These are phyloP conservation scores for Creontiades dilutus DNA, from an alignment of 2,888 invertebrate species.

Conservation along the genomic window DNA sequence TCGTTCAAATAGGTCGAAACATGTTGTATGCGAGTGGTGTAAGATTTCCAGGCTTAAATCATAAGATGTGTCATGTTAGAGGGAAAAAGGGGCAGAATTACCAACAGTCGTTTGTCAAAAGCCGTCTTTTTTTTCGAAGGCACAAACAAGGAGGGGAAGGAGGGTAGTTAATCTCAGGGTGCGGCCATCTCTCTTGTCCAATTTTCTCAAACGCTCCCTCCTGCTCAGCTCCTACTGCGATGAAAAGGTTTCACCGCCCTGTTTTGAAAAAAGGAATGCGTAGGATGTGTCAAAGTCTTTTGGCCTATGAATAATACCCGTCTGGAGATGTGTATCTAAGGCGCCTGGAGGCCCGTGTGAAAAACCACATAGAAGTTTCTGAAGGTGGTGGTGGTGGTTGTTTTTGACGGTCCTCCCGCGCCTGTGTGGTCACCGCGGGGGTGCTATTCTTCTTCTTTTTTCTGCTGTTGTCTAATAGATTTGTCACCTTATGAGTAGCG, in stretches of 20 bases:
- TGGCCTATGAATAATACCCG: constrained; percentile 68
- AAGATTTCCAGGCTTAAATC: constrained; percentile 43
- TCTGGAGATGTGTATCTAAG: constrained; percentile 69
- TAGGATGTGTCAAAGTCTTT: constrained; percentile 65
- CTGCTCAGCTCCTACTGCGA: not conserved
- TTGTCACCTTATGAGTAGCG: constrained; percentile 64
- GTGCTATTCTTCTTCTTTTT: constrained; percentile 40
- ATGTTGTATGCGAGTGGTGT: constrained; percentile 34
- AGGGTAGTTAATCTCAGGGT: constrained; percentile 46
- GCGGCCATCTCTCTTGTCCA: constrained; percentile 62
- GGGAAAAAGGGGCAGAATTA: constrained; percentile 10
- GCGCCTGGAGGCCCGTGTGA: constrained; percentile 65
- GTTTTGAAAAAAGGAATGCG: constrained; percentile 51
- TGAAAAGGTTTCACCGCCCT: constrained; percentile 27
- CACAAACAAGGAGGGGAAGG: constrained; percentile 8
- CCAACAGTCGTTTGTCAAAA: constrained; percentile 51
- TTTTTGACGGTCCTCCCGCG: constrained; percentile 41
- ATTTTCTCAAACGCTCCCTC: constrained; percentile 48
- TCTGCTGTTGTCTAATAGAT: constrained; percentile 36
- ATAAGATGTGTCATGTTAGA: not conserved
- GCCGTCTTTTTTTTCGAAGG: constrained; percentile 42
- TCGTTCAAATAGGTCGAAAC: not conserved
- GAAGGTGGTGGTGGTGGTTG: constrained; percentile 32
- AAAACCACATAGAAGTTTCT: constrained; percentile 12
- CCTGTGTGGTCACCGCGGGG: constrained; percentile 67